These are phyloP conservation scores for Dendrolimus punctatus DNA, from an alignment of 1,140 invertebrate genomes.

Conservation along the genomic window DNA sequence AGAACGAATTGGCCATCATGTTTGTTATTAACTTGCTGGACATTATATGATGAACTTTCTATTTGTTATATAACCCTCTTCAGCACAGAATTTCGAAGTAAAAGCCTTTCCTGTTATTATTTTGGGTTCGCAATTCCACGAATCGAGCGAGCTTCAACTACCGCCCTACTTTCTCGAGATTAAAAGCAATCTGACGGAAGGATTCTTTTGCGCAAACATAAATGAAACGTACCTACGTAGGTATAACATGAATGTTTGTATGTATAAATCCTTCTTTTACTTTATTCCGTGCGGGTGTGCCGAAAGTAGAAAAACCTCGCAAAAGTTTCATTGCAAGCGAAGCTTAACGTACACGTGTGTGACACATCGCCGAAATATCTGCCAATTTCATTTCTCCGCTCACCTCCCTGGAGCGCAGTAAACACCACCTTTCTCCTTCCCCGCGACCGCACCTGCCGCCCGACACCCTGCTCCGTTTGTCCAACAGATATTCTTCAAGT, in stretches of 20 bases:
- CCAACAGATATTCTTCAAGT: slow-evolving; percentile 53
- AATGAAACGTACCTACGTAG: slow-evolving; percentile 11
- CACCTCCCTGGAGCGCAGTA: slow-evolving; percentile 56
- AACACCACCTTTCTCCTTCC: slow-evolving; percentile 35
- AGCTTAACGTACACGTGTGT: slow-evolving; percentile 40
- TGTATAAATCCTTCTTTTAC: slow-evolving; percentile 25
- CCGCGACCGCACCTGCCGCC: slow-evolving; percentile 19
- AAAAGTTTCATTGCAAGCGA: slow-evolving; percentile 44
- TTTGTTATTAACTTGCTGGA: no score
- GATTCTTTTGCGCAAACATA: slow-evolving; percentile 8
- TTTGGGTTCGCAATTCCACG: slow-evolving; percentile 3
- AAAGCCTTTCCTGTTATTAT: slow-evolving; percentile 11
- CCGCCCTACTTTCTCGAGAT: no score
- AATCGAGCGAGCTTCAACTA: no score
- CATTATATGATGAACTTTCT: no score
- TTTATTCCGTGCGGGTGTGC: slow-evolving; percentile 28
- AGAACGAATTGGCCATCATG: no score
- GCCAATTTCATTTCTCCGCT: slow-evolving; percentile 60
- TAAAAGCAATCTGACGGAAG: slow-evolving; percentile 14
- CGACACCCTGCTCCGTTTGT: slow-evolving; percentile 32
- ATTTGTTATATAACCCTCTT: background rate
- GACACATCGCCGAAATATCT: slow-evolving; percentile 52
- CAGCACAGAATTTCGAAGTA: slow-evolving; percentile 5
- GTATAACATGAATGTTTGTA: slow-evolving; percentile 17
- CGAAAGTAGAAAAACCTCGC: slow-evolving; percentile 42